phyloP scores from a whole-genome alignment of 2,113 vertebrate genomes.

The Oreochromis niloticus region DNA sequence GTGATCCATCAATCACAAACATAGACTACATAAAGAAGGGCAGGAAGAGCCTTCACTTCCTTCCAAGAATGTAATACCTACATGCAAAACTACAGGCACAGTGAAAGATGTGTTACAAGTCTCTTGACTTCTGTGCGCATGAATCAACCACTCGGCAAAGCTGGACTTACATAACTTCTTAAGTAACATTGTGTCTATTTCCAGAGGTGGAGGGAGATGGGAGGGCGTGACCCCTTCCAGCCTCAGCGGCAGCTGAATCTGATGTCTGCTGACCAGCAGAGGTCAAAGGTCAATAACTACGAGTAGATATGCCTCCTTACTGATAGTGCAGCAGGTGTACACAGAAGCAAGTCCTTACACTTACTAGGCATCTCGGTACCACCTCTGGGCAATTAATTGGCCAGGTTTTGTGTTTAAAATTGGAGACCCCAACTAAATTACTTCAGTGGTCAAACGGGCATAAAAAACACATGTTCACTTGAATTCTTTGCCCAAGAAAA shows the following conservation, averaged over 20 bases:
- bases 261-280: slow-evolving; percentile 10
- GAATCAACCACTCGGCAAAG: slow-evolving; percentile 35
- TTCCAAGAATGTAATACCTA: background rate
- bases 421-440: background rate
- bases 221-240: background rate
- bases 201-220: slow-evolving; percentile 38
- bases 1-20: background rate
- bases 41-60: background rate
- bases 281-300: slow-evolving; percentile 8
- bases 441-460: background rate
- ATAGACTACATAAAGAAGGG: background rate
- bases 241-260: slow-evolving; percentile 28
- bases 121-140: slow-evolving; percentile 5
- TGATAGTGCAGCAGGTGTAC: slow-evolving; percentile 21
- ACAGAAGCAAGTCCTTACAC: background rate
- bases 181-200: slow-evolving; percentile 53
- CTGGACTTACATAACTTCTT: slow-evolving; percentile 29
- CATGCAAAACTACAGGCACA: background rate
- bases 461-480: background rate
- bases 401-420: background rate
- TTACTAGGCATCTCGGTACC: background rate
- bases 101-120: background rate
- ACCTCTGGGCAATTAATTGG: background rate
- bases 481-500: background rate
- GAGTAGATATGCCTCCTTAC: background rate